A percentile compares a stretch with the other conserved stretches of the same genome.
These are phyloP conservation scores for Spinus olivaceus DNA, from an alignment of 2,797 vertebrate genomes.

Conservation along the genomic window DNA sequence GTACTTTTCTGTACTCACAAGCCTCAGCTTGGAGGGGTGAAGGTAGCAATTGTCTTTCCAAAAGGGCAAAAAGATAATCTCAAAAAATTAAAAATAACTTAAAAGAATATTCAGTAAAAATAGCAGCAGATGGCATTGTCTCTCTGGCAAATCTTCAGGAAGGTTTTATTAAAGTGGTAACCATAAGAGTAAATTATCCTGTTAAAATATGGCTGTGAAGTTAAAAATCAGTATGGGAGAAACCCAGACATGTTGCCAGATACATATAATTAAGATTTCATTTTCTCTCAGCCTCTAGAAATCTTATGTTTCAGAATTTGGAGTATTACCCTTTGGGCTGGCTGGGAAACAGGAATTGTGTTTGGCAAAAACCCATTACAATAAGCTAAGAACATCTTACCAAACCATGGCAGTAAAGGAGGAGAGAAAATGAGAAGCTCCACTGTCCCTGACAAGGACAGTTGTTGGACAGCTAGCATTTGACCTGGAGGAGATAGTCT, in stretches of 20 bases:
- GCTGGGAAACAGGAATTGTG: not conserved
- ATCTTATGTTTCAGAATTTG: not conserved
- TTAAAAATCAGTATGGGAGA: constrained; percentile 2
- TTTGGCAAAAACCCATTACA: not conserved
- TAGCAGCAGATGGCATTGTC: not conserved
- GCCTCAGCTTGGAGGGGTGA: not conserved
- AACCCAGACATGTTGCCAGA: not conserved
- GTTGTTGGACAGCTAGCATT: not conserved
- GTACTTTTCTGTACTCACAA: not conserved
- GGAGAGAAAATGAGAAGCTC: not conserved
- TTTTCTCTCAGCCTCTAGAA: constrained; percentile 7
- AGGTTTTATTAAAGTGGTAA: not conserved
- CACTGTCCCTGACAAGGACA: not conserved
- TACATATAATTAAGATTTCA: not conserved
- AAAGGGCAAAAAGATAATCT: not conserved
- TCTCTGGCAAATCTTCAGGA: not conserved
- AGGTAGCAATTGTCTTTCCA: not conserved
- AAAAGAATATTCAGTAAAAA: not conserved
- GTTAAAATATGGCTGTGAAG: not conserved
- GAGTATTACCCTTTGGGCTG: not conserved
- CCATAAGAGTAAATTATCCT: not conserved
- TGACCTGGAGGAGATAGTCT: not conserved
- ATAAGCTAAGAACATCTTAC: not conserved
- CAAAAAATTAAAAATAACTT: not conserved
- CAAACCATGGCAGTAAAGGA: not conserved